Conservation (phyloP, 2,113 vertebrate species). For the Chauna torquata region DNA sequence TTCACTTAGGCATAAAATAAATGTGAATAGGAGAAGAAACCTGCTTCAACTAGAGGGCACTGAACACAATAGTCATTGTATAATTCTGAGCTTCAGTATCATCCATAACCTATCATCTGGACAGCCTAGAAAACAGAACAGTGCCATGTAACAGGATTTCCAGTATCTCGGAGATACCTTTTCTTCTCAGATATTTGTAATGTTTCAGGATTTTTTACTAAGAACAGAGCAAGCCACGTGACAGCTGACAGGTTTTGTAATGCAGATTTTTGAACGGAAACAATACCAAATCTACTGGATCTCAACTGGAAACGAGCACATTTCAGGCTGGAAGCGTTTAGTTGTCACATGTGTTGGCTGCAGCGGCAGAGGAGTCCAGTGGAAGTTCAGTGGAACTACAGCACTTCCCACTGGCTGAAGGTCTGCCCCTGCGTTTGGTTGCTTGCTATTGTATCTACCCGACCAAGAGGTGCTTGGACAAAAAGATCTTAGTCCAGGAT, state of each 20-base stretch:
- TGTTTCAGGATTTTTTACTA: conserved; percentile 24
- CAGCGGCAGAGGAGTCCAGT: conserved; percentile 63
- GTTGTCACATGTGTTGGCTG: neutral
- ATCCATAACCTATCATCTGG: neutral
- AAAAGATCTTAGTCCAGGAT: neutral
- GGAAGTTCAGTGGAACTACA: conserved; percentile 45
- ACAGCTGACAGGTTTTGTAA: conserved; percentile 53
- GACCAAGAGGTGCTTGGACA: neutral
- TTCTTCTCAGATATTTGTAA: conserved; percentile 28
- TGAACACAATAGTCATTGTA: conserved; percentile 30
- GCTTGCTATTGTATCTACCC: neutral
- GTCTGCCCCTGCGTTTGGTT: neutral
- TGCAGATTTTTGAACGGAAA: conserved; percentile 40
- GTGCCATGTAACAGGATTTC: neutral
- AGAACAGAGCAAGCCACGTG: conserved; percentile 2
- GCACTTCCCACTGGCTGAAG: neutral
- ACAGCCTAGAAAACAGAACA: neutral
- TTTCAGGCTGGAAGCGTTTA: conserved; percentile 11
- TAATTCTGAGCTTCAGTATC: neutral
- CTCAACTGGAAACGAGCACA: conserved; percentile 21
- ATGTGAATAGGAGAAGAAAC: conserved; percentile 38
- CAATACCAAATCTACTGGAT: conserved; percentile 11
- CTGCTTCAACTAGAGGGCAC: neutral
- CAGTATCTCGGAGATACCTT: conserved; percentile 4
- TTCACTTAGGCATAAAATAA: conserved; percentile 38